Evolutionary conservation across 2,888 invertebrate genomes (phyloP).

Genomic region (Ichneumon xanthorius): DNA sequence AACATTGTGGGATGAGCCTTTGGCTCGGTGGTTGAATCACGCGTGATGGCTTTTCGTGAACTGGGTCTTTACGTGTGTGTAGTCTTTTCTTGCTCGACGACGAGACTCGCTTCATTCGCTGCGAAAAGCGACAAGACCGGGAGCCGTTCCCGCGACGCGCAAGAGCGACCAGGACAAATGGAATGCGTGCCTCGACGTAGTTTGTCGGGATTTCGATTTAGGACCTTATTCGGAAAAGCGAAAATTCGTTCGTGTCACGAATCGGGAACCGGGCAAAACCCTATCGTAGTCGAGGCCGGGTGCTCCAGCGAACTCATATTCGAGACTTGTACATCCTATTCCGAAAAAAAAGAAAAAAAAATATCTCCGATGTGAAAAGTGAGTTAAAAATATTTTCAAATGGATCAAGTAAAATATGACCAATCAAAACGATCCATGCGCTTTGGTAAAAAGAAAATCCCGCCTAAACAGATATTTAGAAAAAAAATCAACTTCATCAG

Average conservation of each 20-base stretch:
- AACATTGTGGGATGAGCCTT: conserved; percentile 63
- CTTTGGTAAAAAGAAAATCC: not conserved
- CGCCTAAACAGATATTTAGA: not conserved
- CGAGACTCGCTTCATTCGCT: conserved; percentile 25
- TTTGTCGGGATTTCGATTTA: conserved; percentile 77
- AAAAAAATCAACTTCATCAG: too few relatives aligned
- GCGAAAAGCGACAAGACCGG: conserved; percentile 18
- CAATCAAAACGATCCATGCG: not conserved
- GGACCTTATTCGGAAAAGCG: conserved; percentile 62
- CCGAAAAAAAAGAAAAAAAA: not conserved
- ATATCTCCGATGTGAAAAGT: not conserved
- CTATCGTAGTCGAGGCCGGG: conserved; percentile 29
- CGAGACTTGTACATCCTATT: not conserved
- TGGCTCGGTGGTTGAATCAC: conserved; percentile 38
- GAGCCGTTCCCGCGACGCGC: conserved; percentile 19
- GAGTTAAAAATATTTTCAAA: not conserved
- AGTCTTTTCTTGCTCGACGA: conserved; percentile 28
- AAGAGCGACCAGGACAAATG: conserved; percentile 64
- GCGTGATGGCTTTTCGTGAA: conserved; percentile 22
- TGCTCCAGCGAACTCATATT: conserved; percentile 7
- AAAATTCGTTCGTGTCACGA: conserved; percentile 55
- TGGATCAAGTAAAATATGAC: not conserved
- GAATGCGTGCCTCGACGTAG: conserved; percentile 76
- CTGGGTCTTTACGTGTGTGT: conserved; percentile 3
- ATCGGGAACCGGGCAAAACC: conserved; percentile 53